These are phyloP conservation scores for Hermaeophaga mercurialis DNA, from an alignment of 2,888 invertebrate species.

Conservation along the genomic window DNA sequence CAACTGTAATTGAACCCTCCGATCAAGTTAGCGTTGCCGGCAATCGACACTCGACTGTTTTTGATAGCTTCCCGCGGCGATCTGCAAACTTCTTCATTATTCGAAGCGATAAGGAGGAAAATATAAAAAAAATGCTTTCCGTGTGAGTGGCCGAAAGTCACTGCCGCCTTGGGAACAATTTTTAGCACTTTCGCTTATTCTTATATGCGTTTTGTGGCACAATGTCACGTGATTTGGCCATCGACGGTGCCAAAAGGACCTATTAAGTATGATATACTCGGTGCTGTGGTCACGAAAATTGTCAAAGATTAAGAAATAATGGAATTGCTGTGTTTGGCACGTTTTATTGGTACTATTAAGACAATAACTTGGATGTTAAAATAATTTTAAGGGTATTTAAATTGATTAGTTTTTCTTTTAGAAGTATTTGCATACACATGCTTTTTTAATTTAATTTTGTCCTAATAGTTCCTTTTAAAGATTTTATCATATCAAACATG, in stretches of 20 bases:
- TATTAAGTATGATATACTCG: constrained; percentile 9
- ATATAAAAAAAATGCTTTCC: constrained; percentile 8
- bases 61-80: constrained; percentile 21
- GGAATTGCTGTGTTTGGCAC: background rate
- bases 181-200: constrained; percentile 14
- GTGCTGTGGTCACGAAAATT: background rate
- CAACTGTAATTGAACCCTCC: background rate
- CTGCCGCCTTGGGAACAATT: constrained; percentile 15
- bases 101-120: constrained; percentile 3
- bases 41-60: constrained; percentile 20
- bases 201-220: background rate
- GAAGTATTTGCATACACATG: no score
- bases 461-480: no score
- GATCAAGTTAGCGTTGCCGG: background rate
- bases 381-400: background rate
- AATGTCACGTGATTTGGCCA: constrained; percentile 17
- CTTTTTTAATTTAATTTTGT: no score
- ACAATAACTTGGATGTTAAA: background rate
- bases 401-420: no score
- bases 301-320: constrained; percentile 5
- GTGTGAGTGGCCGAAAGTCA: constrained; percentile 19
- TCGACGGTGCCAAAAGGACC: constrained; percentile 14
- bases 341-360: background rate
- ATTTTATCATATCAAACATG: no score
- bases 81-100: constrained; percentile 16